Conservation (phyloP, 2,113 vertebrate genomes). For the Antechinus flavipes region DNA sequence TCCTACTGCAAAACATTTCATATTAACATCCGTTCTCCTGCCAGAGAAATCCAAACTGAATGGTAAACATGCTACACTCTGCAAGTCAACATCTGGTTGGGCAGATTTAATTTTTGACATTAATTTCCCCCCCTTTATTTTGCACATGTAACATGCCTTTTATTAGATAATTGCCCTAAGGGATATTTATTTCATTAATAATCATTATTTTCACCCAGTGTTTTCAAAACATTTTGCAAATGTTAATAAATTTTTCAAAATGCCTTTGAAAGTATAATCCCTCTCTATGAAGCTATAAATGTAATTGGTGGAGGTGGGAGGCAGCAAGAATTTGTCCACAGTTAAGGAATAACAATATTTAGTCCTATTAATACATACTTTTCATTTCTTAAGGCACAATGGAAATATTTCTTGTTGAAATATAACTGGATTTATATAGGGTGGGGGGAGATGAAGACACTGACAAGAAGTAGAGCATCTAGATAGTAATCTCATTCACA, state of each 20-base stretch:
- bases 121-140: slow-evolving; percentile 36
- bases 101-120: slow-evolving; percentile 41
- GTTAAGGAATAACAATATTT: not conserved
- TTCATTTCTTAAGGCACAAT: not conserved
- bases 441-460: not conserved
- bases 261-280: slow-evolving; percentile 35
- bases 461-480: not conserved
- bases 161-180: slow-evolving; percentile 33
- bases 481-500: accelerated
- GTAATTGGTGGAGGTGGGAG: not conserved
- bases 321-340: not conserved
- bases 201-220: slow-evolving; percentile 33
- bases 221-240: slow-evolving; percentile 57
- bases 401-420: not conserved
- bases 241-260: slow-evolving; percentile 48
- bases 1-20: not conserved
- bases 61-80: slow-evolving; percentile 10
- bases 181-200: slow-evolving; percentile 28
- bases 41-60: slow-evolving; percentile 16
- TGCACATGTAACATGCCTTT: not conserved
- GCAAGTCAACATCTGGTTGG: slow-evolving; percentile 20
- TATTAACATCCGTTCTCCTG: accelerated
- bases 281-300: slow-evolving; percentile 37
- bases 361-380: not conserved
- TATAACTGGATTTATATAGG: not conserved